Conservation (phyloP, 2,888 invertebrate genomes). For the Eupithecia centaureata region DNA sequence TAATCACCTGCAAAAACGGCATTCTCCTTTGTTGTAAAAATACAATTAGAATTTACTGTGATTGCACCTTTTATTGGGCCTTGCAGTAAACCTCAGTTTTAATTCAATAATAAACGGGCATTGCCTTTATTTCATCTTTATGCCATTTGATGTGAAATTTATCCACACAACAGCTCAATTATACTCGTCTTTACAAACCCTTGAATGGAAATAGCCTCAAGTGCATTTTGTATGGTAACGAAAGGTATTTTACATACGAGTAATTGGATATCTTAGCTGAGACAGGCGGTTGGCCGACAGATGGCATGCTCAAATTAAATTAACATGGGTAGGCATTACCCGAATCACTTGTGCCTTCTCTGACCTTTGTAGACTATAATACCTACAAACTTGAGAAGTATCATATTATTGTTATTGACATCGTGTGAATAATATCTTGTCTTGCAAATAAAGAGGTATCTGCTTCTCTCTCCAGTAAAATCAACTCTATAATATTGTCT, state of each 20-base stretch:
- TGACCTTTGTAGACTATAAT: conserved; percentile 30
- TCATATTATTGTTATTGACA: background rate
- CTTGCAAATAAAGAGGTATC: background rate
- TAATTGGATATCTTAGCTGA: conserved; percentile 67
- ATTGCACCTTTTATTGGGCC: background rate
- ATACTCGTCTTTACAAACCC: conserved; percentile 30
- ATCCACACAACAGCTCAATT: conserved; percentile 37
- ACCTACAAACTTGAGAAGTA: conserved; percentile 6
- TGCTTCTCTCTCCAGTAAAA: background rate
- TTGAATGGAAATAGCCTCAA: conserved; percentile 44
- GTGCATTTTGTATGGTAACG: conserved; percentile 43
- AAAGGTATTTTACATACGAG: conserved; percentile 58
- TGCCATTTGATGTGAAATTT: conserved; percentile 31
- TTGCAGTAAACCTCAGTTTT: conserved; percentile 4
- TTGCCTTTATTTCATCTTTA: conserved; percentile 7
- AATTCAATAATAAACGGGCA: conserved; percentile 9
- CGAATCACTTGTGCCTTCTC: conserved; percentile 55
- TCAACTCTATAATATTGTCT: background rate
- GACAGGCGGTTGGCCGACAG: conserved; percentile 60
- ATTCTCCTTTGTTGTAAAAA: background rate
- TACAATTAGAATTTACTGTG: background rate
- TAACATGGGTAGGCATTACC: conserved; percentile 69
- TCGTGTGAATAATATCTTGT: background rate
- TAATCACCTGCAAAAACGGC: background rate
- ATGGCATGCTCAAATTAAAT: conserved; percentile 76